Evolutionary conservation across 2,888 invertebrate species (phyloP).

Genomic region (Nudaria mundana): DNA sequence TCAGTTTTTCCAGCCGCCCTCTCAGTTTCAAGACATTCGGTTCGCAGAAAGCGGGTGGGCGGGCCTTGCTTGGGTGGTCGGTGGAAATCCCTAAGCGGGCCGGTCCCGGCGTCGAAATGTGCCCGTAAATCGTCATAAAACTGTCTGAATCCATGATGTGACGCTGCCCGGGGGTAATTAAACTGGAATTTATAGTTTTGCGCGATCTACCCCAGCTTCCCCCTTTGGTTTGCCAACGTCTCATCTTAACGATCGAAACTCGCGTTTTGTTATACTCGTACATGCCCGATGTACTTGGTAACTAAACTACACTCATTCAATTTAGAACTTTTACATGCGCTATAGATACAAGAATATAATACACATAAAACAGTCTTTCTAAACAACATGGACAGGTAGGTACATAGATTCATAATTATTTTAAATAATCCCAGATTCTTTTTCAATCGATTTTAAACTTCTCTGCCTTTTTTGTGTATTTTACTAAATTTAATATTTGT

Average conservation of each 20-base stretch:
- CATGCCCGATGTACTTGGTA: slow-evolving; percentile 31
- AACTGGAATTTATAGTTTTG: slow-evolving; percentile 81
- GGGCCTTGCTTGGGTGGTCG: slow-evolving; percentile 42
- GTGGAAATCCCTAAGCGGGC: slow-evolving; percentile 59
- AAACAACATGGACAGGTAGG: too few species aligned
- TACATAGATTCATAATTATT: too few species aligned
- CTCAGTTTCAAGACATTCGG: slow-evolving; percentile 6
- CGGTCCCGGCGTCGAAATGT: slow-evolving; percentile 79
- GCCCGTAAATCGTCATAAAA: slow-evolving; percentile 84
- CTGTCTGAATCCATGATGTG: slow-evolving; percentile 88
- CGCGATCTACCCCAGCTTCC: slow-evolving; percentile 43
- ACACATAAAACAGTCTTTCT: too few species aligned
- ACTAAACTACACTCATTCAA: too few species aligned
- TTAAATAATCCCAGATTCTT: too few species aligned
- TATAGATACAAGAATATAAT: too few species aligned
- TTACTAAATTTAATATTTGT: too few species aligned
- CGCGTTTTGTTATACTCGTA: slow-evolving; percentile 45
- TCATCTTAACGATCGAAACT: slow-evolving; percentile 50
- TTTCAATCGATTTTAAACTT: too few species aligned
- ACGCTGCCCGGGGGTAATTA: slow-evolving; percentile 83
- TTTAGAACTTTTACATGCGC: too few species aligned
- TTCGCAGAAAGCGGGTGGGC: slow-evolving; percentile 32
- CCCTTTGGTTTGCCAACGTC: slow-evolving; percentile 50
- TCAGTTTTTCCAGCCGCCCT: slow-evolving; percentile 23
- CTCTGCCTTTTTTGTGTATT: too few species aligned